Conservation (phyloP, 2,113 vertebrate genomes). For the Glareola pratincola region DNA sequence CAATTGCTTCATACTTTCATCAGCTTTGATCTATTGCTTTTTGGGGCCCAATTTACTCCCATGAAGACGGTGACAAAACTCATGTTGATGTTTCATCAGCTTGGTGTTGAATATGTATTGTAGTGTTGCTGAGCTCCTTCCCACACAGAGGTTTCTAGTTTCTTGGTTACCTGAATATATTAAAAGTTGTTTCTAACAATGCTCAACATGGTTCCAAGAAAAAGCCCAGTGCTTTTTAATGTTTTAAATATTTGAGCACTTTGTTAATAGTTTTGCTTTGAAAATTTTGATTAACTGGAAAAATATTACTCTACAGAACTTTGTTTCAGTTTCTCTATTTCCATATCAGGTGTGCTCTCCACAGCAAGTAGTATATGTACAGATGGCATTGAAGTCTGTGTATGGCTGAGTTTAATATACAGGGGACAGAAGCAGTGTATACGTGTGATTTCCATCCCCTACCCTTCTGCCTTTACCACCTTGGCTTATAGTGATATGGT, state of each 20-base stretch:
- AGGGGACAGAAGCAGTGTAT: neutral
- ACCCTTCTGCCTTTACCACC: neutral
- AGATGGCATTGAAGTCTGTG: neutral
- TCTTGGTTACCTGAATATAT: neutral
- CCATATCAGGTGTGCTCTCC: rapidly evolving
- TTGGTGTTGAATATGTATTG: neutral
- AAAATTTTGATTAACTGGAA: neutral
- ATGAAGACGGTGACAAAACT: neutral
- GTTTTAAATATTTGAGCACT: neutral
- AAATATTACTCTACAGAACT: neutral
- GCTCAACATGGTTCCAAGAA: neutral
- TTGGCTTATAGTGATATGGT: neutral
- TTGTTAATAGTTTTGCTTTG: neutral
- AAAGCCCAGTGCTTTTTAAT: neutral
- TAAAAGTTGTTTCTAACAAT: neutral
- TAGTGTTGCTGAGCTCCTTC: neutral
- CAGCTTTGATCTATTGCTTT: neutral
- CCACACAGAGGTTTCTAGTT: neutral
- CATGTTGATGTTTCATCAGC: neutral
- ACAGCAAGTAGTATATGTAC: neutral
- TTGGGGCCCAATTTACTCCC: neutral
- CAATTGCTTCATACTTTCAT: neutral
- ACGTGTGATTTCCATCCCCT: rapidly evolving
- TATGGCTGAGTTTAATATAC: neutral
- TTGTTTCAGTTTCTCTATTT: neutral